These are phyloP conservation scores for Eupleurogrammus muticus DNA, from an alignment of 2,797 vertebrate species.

Conservation along the genomic window DNA sequence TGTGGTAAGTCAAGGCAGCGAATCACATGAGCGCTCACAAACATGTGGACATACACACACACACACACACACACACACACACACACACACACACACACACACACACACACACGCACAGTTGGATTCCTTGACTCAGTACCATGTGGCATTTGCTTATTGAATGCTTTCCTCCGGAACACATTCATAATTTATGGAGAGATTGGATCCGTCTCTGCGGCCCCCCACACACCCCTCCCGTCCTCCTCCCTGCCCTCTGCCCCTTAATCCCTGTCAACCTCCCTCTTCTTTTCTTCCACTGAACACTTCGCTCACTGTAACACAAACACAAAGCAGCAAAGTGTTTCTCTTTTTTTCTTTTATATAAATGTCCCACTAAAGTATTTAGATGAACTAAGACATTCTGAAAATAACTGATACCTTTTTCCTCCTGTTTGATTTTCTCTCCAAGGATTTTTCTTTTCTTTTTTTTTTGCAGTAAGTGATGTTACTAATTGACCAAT, in stretches of 20 bases:
- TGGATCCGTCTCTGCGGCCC: slow-evolving; percentile 54
- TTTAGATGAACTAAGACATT: slow-evolving; percentile 30
- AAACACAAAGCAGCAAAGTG: slow-evolving; percentile 22
- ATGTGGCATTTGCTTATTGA: slow-evolving; percentile 78
- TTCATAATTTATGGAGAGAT: slow-evolving; percentile 76
- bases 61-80: slow-evolving; percentile 28
- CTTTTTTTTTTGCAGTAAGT: slow-evolving; percentile 55
- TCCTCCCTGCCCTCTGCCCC: slow-evolving; percentile 5
- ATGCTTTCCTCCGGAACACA: slow-evolving; percentile 71
- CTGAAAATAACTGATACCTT: slow-evolving; percentile 35
- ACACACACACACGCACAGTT: slow-evolving; percentile 51
- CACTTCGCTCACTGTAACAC: slow-evolving; percentile 7
- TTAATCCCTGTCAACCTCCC: slow-evolving; percentile 10
- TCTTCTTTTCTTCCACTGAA: slow-evolving; percentile 18
- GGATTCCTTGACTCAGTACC: slow-evolving; percentile 68
- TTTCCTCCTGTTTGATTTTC: slow-evolving; percentile 6
- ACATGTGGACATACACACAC: neutral
- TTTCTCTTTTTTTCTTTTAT: slow-evolving; percentile 12
- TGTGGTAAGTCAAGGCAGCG: slow-evolving; percentile 17
- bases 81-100: slow-evolving; percentile 23
- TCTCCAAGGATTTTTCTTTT: slow-evolving; percentile 54
- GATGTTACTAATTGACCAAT: slow-evolving; percentile 84
- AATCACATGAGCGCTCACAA: slow-evolving; percentile 17
- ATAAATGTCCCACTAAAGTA: neutral
- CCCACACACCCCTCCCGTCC: slow-evolving; percentile 4